Conservation (phyloP, 2,797 vertebrate genomes). For the Lycodopsis pacificus region DNA sequence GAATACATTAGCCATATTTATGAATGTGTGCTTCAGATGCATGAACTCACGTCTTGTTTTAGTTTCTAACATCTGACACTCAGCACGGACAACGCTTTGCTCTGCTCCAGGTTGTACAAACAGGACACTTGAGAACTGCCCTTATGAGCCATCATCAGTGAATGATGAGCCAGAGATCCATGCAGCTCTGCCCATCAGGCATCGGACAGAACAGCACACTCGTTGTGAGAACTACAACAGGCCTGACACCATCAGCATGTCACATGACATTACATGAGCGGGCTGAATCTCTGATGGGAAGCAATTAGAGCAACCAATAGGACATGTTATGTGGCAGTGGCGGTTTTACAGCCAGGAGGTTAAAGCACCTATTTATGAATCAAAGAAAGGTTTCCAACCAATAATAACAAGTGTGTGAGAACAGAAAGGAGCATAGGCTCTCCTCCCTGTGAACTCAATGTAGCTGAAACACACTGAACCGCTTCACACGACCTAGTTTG, state of each 20-base stretch:
- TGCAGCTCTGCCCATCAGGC: constrained; percentile 25
- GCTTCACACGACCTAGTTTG: constrained; percentile 31
- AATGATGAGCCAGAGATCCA: constrained; percentile 23
- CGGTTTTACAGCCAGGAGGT: not conserved
- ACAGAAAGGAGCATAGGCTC: constrained; percentile 3
- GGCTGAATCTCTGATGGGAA: constrained; percentile 13
- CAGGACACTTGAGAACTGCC: constrained; percentile 11
- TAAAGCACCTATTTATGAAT: not conserved
- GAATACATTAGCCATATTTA: constrained; percentile 19
- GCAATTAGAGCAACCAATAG: not conserved
- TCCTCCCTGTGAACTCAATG: constrained; percentile 22
- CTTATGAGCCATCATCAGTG: constrained; percentile 29
- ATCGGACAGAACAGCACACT: constrained; percentile 35
- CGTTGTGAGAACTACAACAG: constrained; percentile 32
- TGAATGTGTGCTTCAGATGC: not conserved
- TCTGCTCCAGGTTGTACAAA: constrained; percentile 1
- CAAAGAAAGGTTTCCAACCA: not conserved
- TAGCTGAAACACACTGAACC: constrained; percentile 1
- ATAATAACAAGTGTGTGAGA: constrained; percentile 1
- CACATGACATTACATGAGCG: constrained; percentile 42
- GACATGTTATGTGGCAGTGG: not conserved
- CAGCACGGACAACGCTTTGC: constrained; percentile 13
- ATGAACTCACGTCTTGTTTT: not conserved
- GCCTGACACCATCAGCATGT: constrained; percentile 35
- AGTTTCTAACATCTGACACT: constrained; percentile 37